phyloP scores from a whole-genome alignment of 1,140 invertebrate genomes.

The Panagrolaimus sp. region DNA sequence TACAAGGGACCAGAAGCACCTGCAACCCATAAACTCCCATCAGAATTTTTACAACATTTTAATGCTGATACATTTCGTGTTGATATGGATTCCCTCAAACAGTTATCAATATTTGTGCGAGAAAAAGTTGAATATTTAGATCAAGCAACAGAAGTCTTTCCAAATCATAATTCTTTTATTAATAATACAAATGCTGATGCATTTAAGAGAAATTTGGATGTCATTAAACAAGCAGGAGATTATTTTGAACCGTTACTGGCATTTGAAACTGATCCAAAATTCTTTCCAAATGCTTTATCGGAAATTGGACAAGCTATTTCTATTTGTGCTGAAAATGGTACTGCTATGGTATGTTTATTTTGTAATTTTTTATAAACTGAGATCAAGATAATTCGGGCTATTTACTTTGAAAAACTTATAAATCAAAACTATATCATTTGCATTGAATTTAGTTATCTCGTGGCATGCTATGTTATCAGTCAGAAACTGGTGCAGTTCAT shows the following conservation, averaged over 20 bases:
- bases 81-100: neutral
- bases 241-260: slow-evolving; percentile 3
- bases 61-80: neutral
- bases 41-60: neutral
- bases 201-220: slow-evolving; percentile 2
- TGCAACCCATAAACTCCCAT: neutral
- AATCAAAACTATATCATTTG: too few species aligned
- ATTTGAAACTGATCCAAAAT: neutral
- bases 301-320: neutral
- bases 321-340: neutral
- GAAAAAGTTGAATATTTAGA: neutral
- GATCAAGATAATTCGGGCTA: too few species aligned
- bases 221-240: neutral
- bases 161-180: neutral
- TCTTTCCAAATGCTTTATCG: neutral
- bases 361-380: neutral
- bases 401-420: too few species aligned
- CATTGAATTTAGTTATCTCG: too few species aligned
- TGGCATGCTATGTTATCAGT: too few species aligned
- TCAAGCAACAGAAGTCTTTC: neutral
- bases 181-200: neutral
- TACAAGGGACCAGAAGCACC: too few species aligned
- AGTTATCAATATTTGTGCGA: neutral
- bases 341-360: slow-evolving; percentile 6
- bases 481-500: too few species aligned